Evolutionary conservation across 2,888 invertebrate species (phyloP), one percentile per base, ranked within the genome.

Genomic region (Arctia plantaginis): DNA sequence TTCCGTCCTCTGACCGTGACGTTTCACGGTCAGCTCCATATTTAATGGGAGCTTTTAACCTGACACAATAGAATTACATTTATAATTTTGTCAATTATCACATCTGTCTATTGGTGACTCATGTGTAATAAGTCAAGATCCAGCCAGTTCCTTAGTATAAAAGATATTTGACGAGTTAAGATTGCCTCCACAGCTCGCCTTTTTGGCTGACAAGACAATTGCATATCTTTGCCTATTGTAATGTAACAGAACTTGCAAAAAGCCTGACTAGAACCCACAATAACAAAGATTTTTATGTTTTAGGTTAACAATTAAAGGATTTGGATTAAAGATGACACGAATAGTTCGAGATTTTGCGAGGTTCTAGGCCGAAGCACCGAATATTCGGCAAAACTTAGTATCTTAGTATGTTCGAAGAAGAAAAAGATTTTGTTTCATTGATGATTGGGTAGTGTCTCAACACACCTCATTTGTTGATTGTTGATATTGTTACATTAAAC

Each of bases 1-100:
- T 67, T 44, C 44, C 20, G 47, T 67, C 47, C 47, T 12, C 30
- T 55, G 69, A 68, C 35, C 68, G 51, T 23, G 51, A 69, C 47
- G 33, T 23, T 7, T 55, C 55, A 55, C 69, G 69, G 51, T 55
- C 55, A 51, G 10, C 7, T 33, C 44, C 30, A 47, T 47, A 23
- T 30, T 67, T 67, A 47, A 44, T 23, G 47, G 12, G 27, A 47
- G 27, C 67, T 47, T 18, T 33, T 67, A 13, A 20, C 33, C 47
- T 13, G 20, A 67, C 66, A 67, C 20, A 27, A 30, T 27, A 30
- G 20, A 67, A 41, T 44, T 20, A 12, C 18, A 20, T 13, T 35
- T 6, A 47, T 67, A 67, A 67, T 47, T 47, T 23, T 47, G 47
- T 23, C 30, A 47, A 30, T 67, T 47, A 67, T 47, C 20, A 44